Evolutionary conservation across 1,140 invertebrate species (phyloP), one percentile per base, ranked within the genome.

Genomic region (Zelostemma sp.): DNA sequence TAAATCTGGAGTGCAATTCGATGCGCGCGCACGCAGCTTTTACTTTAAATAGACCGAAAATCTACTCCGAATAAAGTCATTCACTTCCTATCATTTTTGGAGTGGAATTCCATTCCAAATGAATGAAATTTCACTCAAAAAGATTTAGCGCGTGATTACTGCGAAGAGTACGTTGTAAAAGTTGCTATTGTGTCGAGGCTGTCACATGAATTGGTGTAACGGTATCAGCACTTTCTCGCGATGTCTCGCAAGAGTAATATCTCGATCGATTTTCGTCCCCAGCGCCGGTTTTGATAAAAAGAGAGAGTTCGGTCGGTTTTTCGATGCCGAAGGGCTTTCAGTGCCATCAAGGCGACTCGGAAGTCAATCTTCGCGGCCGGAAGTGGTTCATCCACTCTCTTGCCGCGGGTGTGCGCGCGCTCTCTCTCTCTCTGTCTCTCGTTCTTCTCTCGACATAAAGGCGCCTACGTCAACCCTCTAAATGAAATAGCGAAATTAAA

Each of bases 401-500:
- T 61, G 53, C 60, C 58, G 46, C 53, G 63, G 14, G 47, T 61
- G 41, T 54, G 55, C 54, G 50, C 51, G 54, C 55, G 17, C 18
- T 11, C 31, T 55, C 50, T 31, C 12, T 17, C 38, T 62, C 21
- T 51, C 25, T 58, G 18, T 8, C 53, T 35, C 28, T 55, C 41
- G 25, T 16, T 11, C 25, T 59, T 38, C 21, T 45, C 31, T 58
- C 50, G 63, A 53, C 60, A 54, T 40, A 57, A 51, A 68, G 61
- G 61, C 67, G 57, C 68, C 62, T 46, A 46, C 40, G 55, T 54
- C 65, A 40, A 41, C 54, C 49, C 38, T 50, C 41, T 77, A 80
- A 82, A 81, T 81, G 81, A 84, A 84, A 83, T 80, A 75, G 73
- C 72, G 73, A 81, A 83, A 84, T 84, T 82, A 84, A 84, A 84